Conservation (phyloP, 37 sponge, comb jelly and placozoan species). For the Ephydatia muelleri region DNA sequence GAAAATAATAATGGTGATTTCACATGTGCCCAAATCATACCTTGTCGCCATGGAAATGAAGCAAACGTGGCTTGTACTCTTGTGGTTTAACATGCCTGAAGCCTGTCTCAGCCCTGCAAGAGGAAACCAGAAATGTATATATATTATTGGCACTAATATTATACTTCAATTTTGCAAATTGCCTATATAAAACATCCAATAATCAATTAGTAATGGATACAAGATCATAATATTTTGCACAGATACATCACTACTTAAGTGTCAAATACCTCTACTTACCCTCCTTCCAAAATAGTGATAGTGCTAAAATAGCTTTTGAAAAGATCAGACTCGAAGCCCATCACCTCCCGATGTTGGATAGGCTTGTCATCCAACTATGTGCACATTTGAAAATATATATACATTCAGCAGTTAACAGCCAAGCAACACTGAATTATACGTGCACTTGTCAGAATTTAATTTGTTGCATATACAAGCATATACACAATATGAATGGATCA, state of each 20-base stretch:
- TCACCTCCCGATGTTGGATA: constrained; percentile 60
- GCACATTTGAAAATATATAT: not conserved
- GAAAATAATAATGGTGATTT: not conserved
- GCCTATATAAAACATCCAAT: too few relatives aligned
- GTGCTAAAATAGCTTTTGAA: constrained; percentile 50
- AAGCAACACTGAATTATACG: not conserved
- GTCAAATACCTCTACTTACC: constrained; percentile 27
- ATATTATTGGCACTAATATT: too few relatives aligned
- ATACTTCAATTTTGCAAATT: too few relatives aligned
- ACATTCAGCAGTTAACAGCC: not conserved
- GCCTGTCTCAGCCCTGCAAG: constrained; percentile 37
- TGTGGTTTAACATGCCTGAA: constrained; percentile 52
- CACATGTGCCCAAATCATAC: not conserved
- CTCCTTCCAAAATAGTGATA: constrained; percentile 41
- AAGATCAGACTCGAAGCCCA: constrained; percentile 42
- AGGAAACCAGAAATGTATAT: too few relatives aligned
- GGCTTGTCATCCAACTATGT: constrained; percentile 49
- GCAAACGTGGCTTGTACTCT: constrained; percentile 40
- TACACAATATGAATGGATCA: not conserved
- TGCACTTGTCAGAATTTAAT: not conserved
- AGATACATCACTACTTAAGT: too few relatives aligned
- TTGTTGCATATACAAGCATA: not conserved
- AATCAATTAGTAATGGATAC: too few relatives aligned
- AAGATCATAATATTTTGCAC: too few relatives aligned
- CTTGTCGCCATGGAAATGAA: constrained; percentile 43